These are phyloP conservation scores for Benthosema pterotum DNA, from an alignment of 2,797 vertebrate genomes.

Conservation along the genomic window DNA sequence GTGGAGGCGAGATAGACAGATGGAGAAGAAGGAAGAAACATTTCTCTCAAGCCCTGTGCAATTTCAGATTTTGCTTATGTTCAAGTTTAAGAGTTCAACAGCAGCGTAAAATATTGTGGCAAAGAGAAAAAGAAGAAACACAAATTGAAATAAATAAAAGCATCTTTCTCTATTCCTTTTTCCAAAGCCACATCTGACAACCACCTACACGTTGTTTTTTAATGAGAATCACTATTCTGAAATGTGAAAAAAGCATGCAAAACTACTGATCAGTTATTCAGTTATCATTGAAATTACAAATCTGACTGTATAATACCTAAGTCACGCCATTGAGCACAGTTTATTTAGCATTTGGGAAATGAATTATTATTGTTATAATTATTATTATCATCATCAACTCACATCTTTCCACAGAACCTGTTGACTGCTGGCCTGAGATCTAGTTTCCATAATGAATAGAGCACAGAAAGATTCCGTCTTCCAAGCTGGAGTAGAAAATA, in stretches of 20 bases:
- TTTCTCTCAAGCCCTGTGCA: conserved; percentile 36
- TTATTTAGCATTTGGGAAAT: background rate
- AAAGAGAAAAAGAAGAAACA: background rate
- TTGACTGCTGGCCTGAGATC: conserved; percentile 73
- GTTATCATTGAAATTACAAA: background rate
- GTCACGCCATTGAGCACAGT: background rate
- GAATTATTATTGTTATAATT: background rate
- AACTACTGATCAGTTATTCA: conserved; percentile 3
- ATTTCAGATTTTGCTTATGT: conserved; percentile 34
- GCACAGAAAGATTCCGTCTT: conserved; percentile 60
- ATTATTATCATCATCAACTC: conserved; percentile 56
- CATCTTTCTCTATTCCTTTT: background rate
- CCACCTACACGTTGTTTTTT: conserved; percentile 20
- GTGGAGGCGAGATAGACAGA: conserved; percentile 29
- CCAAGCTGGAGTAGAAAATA: conserved; percentile 54
- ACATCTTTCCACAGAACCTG: conserved; percentile 83
- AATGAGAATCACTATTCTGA: conserved; percentile 22
- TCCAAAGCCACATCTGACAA: conserved; percentile 15
- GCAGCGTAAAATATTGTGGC: background rate
- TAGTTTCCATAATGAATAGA: conserved; percentile 76
- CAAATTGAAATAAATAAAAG: background rate
- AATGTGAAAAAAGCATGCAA: background rate
- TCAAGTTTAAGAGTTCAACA: conserved; percentile 27
- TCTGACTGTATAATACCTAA: background rate
- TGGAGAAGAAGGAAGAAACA: conserved; percentile 46